Percentiles rank a stretch among this genome's conserved stretches.
These are phyloP conservation scores for Ophioninae sp. DNA, from an alignment of 2,888 invertebrate species.

Conservation along the genomic window DNA sequence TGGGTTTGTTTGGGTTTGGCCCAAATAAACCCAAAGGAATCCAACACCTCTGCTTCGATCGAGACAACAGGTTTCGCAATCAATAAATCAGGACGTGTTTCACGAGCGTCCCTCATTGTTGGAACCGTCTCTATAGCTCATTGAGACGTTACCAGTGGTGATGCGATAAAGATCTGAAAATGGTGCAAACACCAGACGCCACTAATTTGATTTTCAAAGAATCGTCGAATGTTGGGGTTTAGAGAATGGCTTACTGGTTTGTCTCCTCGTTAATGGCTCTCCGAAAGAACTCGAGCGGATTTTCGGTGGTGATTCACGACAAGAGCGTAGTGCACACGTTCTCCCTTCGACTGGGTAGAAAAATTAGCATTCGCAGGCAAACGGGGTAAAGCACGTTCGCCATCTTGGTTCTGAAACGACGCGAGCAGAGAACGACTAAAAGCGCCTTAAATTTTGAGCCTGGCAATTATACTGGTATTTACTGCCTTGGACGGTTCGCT, in stretches of 20 bases:
- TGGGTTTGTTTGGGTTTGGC: constrained; percentile 18
- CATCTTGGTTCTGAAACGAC: not conserved
- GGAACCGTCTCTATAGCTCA: not conserved
- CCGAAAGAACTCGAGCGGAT: constrained; percentile 5
- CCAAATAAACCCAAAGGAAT: constrained; percentile 1
- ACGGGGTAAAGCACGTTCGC: constrained; percentile 32
- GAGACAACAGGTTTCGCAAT: not conserved
- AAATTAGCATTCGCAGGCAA: constrained; percentile 59
- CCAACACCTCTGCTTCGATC: constrained; percentile 19
- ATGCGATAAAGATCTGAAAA: constrained; percentile 34
- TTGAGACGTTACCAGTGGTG: constrained; percentile 27
- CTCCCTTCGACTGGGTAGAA: constrained; percentile 22
- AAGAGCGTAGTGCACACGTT: constrained; percentile 19
- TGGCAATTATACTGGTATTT: constrained; percentile 80
- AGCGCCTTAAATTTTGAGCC: constrained; percentile 71
- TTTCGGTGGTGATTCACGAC: not conserved
- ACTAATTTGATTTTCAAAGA: constrained; percentile 53
- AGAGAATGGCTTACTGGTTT: too few relatives aligned
- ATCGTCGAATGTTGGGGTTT: not conserved
- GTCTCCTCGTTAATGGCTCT: not conserved
- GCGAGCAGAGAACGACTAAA: constrained; percentile 41
- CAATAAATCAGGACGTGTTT: constrained; percentile 47
- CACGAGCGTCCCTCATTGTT: too few relatives aligned
- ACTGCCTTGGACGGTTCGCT: constrained; percentile 74
- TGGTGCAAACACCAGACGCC: constrained; percentile 12